Evolutionary conservation across 2,888 invertebrate genomes (phyloP), one percentile per base, ranked within the genome.

Genomic region (Nipponacmea schrenckii): DNA sequence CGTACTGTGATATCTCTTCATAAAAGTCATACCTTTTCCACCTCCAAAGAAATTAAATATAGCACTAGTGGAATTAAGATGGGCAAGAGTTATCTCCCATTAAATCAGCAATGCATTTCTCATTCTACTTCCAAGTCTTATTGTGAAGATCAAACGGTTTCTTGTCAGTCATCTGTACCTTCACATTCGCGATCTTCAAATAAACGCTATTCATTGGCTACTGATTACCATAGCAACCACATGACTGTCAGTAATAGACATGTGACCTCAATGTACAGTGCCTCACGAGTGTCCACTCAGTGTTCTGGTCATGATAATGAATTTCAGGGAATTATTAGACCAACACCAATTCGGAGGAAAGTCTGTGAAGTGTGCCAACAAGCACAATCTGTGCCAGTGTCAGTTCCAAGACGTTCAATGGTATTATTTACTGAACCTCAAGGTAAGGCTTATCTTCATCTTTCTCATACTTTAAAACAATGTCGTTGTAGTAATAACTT

Each of bases 341-440:
- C 48, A 24, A 69, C 66, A 14, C 67, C 71, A n/a, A 65, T 46
- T 56, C 68, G 65, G 12, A 46, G 27, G 5, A 14, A 45, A 24
- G 44, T 67, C n/a, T 74, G 73, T 66, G 70, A 71, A 8, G 27
- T 70, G 44, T 74, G 74, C 68, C 73, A 67, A 24, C 45, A 64
- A 27, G n/a, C 46, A 14, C 46, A 63, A 24, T 56, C 56, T 24
- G 24, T 10, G 17, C 15, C 26, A 39, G 31, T 65, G 1, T 17
- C 63, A 56, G 66, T 65, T 8, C 70, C 75, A 26, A 69, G 66
- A 20, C 70, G 70, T 24, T 80, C 78, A 15, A 73, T 80, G 76
- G 80, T 80, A 17, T 62, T 80, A 12, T 80, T 76, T 66, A 75
- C 76, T 15, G 75, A 80, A 50, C 75, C 77, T 26, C 75, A 79